Base-by-base conservation (phyloP, 2,888 invertebrate species). In the Beris chalybata region DNA sequence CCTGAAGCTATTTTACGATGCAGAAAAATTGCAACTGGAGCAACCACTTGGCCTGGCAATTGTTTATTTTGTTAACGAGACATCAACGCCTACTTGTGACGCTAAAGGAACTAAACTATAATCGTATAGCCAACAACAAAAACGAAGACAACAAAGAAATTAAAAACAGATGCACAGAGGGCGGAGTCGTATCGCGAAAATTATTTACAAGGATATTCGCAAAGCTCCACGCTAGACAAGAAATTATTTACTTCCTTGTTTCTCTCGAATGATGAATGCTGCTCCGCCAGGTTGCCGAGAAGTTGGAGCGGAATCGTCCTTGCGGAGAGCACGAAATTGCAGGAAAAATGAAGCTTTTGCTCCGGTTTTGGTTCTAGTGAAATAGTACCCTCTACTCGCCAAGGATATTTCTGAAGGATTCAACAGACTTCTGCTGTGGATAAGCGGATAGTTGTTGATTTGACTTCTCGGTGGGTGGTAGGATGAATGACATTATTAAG, bases 41-140 rank as follows among this genome's bases (percentile, higher is more conserved):
- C 61, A 61, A 61, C 50, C 52, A 31, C 38, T 61, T 64, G 65
- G 67, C 61, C 61, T 65, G 61, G 59, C 52, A 58, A 68, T 67
- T 70, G 67, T 69, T 69, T 69, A 67, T 69, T 69, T 67, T 66
- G 65, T 68, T 68, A 70, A 70, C 70, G 67, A 70, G 70, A 68
- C 64, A 70, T 70, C 68, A 70, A 70, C 70, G 70, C 70, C 70
- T 70, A 70, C 70, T 70, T 68, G 66, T 66, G 64, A 52, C 56
- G 66, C 57, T 64, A 67, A 54, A 58, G 32, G 11, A 47, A n/a
- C 44, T 48, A 65, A 65, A 45, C 53, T 13, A 9, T 22, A 44
- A 9, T 64, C 54, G 64, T 44, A 45, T 45, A 45, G 31, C 45
- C 45, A 22, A 22, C 22, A 22, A 11, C 11, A 54, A 54, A 58